phyloP scores from a whole-genome alignment of 2,113 vertebrate genomes.

The Thunnus maccoyii region DNA sequence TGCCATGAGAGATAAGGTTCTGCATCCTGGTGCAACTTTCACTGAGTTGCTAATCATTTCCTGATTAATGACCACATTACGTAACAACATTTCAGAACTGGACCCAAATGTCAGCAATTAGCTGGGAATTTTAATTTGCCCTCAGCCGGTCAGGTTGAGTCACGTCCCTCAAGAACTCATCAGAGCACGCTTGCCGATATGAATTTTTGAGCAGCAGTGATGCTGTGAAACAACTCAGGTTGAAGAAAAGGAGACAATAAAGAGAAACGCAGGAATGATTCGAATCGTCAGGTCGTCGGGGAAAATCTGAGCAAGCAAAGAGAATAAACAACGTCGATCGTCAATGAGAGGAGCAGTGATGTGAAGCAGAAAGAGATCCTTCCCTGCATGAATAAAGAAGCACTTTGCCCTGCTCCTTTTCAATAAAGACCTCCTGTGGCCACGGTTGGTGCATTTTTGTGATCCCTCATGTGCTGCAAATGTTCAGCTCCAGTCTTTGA shows the following conservation, averaged over 20 bases:
- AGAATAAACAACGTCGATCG: not conserved
- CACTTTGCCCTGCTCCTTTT: conserved; percentile 26
- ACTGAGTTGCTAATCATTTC: not conserved
- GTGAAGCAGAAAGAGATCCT: conserved; percentile 10
- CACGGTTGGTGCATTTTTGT: conserved; percentile 27
- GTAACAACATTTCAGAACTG: not conserved
- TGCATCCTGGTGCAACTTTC: not conserved
- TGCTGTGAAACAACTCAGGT: not conserved
- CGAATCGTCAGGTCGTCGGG: not conserved
- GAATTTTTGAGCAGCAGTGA: not conserved
- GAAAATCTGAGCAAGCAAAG: not conserved
- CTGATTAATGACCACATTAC: conserved; percentile 5
- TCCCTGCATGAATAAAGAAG: conserved; percentile 30
- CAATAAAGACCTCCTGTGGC: conserved; percentile 35
- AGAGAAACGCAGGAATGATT: not conserved
- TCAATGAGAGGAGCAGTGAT: conserved; percentile 4
- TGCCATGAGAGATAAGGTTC: not conserved
- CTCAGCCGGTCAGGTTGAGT: not conserved
- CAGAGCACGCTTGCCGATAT: too few relatives aligned
- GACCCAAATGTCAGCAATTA: conserved; percentile 29
- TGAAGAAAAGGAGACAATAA: not conserved
- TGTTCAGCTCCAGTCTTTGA: conserved; percentile 7
- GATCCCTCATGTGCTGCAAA: not conserved
- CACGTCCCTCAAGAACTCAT: not conserved
- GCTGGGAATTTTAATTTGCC: conserved; percentile 1